Evolutionary conservation across 2,113 vertebrate genomes (phyloP), one percentile per base, ranked within the genome.

Genomic region (Neotragus moschatus): DNA sequence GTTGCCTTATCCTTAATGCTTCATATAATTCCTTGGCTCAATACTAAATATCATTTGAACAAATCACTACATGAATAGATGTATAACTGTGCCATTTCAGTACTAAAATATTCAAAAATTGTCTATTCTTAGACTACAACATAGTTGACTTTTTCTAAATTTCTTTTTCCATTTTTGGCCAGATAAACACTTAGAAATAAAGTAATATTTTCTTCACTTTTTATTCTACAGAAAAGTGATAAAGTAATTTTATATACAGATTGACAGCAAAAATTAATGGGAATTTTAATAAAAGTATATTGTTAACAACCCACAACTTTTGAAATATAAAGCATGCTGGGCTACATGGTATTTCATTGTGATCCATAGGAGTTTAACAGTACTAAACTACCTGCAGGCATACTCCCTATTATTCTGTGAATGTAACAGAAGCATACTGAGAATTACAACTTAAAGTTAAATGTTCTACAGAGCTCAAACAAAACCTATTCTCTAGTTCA

Each of bases 381-480:
- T 94, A 91, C 96, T 96, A 92, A 88, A 97, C 73, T 97, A 95
- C 66, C 95, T 97, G 75, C 75, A 96, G 96, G 90, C 96, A 92
- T 60, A 19, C 16, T 63, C 93, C 70, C 90, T 95, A 92, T 97
- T 96, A 88, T 97, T 98, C 96, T 92, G 36, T 95, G 73, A 93
- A 84, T 96, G 97, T 97, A 97, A 98, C 85, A 97, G 94, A 96
- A 98, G 87, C 96, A 88, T 88, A 98, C 77, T 95, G 91, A 98
- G 96, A 98, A 98, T 97, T 96, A 95, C 93, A 97, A 81, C 95
- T 87, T 97, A 97, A 97, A 98, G 88, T 95, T 97, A 98, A 98
- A 97, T 97, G 85, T 96, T 96, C 93, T 55, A 55, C 30, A 91
- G 80, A 88, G 8, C 90, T 94, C 92, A 95, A 45, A 98, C 56